Conservation (phyloP, 2,888 invertebrate species). For the Apodemia duryi region DNA sequence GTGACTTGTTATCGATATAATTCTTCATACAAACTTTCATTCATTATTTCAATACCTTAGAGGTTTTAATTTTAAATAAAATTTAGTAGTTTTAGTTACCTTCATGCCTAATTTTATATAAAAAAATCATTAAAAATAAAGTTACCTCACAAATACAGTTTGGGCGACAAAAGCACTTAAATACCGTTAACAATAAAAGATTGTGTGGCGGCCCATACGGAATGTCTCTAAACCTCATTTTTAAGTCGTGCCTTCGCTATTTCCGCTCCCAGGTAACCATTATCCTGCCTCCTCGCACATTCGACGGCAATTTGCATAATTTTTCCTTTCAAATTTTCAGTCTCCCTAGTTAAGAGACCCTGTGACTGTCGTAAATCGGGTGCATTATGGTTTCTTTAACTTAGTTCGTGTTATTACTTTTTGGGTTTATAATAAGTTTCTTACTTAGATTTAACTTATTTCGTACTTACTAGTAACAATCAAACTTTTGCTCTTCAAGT, state of each 20-base stretch:
- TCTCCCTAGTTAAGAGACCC: constrained; percentile 30
- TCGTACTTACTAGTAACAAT: constrained; percentile 19
- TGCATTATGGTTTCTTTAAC: constrained; percentile 12
- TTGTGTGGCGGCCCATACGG: constrained; percentile 5
- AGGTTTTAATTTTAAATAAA: no score
- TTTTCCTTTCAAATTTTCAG: constrained; percentile 36
- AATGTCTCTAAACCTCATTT: constrained; percentile 26
- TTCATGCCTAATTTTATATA: no score
- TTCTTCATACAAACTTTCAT: no score
- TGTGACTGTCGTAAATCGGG: constrained; percentile 8
- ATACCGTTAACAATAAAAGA: constrained; percentile 7
- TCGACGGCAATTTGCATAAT: constrained; percentile 37
- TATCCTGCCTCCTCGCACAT: constrained; percentile 31
- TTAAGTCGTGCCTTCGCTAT: constrained; percentile 28
- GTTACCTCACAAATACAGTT: background rate
- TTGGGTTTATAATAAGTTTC: constrained; percentile 10
- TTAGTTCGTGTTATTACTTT: constrained; percentile 3
- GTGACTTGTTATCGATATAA: no score
- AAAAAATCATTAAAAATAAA: background rate
- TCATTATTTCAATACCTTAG: no score
- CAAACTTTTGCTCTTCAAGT: no score
- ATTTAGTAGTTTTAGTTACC: no score
- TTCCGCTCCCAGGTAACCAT: constrained; percentile 25
- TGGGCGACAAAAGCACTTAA: background rate
- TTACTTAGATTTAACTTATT: constrained; percentile 24